phyloP scores from a whole-genome alignment of 1,140 invertebrate genomes.

The Centruroides vittatus region DNA sequence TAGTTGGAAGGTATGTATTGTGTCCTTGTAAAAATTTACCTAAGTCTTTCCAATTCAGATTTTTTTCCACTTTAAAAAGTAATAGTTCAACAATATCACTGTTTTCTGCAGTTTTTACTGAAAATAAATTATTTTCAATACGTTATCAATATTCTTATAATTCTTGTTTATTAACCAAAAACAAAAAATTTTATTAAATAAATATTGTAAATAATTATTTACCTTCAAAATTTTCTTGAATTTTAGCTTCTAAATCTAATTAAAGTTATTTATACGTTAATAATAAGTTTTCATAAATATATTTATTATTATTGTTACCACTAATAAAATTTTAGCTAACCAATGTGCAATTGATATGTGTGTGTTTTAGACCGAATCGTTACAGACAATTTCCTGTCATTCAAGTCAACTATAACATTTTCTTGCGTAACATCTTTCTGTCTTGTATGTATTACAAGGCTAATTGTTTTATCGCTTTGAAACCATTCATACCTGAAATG shows the following conservation, averaged over 20 bases:
- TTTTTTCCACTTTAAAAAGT: neutral
- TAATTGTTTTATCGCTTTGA: conserved; percentile 25
- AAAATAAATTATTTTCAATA: neutral
- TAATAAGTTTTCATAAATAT: neutral
- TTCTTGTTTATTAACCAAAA: neutral
- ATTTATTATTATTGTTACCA: neutral
- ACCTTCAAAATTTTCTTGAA: neutral
- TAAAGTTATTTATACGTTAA: neutral
- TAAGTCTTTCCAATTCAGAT: neutral
- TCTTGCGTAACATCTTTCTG: conserved; percentile 23
- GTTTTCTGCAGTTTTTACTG: neutral
- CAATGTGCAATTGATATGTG: neutral
- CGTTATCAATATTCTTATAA: neutral
- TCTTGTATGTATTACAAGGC: conserved; percentile 28
- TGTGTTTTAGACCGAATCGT: neutral
- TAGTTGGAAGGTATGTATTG: too few species aligned
- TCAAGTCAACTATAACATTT: conserved; percentile 2
- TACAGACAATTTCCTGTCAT: neutral
- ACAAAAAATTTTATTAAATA: too few species aligned
- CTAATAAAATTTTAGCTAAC: neutral
- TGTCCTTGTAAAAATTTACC: neutral
- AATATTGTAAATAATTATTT: neutral
- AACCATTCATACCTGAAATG: conserved; percentile 30
- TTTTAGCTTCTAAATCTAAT: neutral
- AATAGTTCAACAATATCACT: neutral